Base-by-base conservation (phyloP, 1,140 invertebrate genomes). In the Achatina immaculata region DNA sequence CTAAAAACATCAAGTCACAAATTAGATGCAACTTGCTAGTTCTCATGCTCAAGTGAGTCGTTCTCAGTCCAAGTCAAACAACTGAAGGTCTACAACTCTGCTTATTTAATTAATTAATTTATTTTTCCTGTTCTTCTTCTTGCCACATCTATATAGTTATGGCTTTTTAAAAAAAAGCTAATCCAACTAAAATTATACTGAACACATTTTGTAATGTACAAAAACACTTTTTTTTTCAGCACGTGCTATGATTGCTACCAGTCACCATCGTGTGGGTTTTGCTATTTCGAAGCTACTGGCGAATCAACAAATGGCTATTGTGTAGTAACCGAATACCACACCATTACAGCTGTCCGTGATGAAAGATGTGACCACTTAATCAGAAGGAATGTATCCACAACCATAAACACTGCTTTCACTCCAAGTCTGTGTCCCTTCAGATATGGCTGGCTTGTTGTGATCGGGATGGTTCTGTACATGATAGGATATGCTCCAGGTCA, bases 401-500 rank as follows among this genome's bases (percentile, higher is more conserved):
- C 24, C 72, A 19, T 16, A 6, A 21, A 6, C 1, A 43, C 28
- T 1, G 2, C 6, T 2, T 74, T 42, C 62, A 89, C 90, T 9
- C 84, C 87, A 62, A 87, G 90, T 40, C 93, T 88, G 87, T 93
- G 93, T 86, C 93, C 93, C 1, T 90, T 90, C 16, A 40, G 85
- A 21, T 93, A 92, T 80, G 81, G 89, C 0, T 93, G 92, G 92
- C 86, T 93, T 78, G 89, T 90, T 6, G 88, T 93, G 0, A 40
- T 91, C 24, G 93, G 92, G 38, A 85, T 93, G 34, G 85, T 90
- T 0, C 42, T 92, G 11, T 93, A 93, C 81, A 87, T 93, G 14
- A 85, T 93, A 43, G 92, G 90, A 73, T 93, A 93, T 87, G 92
- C 92, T 55, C 92, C 92, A 83, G 93, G 92, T 92, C 85, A 81